Evolutionary conservation across 2,888 invertebrate species (phyloP), one percentile per base, ranked within the genome.

Genomic region (Pemphredon lugubris): DNA sequence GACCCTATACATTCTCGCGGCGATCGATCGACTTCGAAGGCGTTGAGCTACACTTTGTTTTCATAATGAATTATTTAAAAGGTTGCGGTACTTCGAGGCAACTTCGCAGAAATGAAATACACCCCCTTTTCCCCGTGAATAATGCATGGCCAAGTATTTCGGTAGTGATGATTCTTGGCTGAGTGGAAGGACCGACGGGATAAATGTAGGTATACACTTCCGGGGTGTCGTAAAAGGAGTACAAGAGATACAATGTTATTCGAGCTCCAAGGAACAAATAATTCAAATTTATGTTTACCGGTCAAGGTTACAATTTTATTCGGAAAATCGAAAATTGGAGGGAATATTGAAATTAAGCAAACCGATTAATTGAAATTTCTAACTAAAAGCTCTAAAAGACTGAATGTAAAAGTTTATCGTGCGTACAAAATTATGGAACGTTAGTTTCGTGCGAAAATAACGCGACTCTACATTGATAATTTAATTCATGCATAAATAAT

Each of bases 21-120:
- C 7, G 40, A 65, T 69, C 68, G 66, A 78, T 78, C 54, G 42
- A 30, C 59, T 44, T 55, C 48, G 37, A 14, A 18, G 23, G 20
- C 55, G 30, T 39, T 20, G 40, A 39, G 13, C 34, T 18, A 18
- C 40, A 50, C 44, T 58, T 73, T 73, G 64, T 75, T 70, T 75
- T 67, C 44, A 58, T 53, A 70, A 75, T 75, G 73, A 75, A 78
- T 78, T 73, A 75, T 73, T 73, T 58, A 79, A 79, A 73, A 61
- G 64, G 45, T 39, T 23, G 47, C 68, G 45, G 50, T 47, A 67
- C 70, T 58, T 78, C 14, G 23, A 13, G 48, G 42, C 57, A 47
- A 40, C 70, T 64, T 59, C 30, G 55, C 54, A 57, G 51, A 73
- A 73, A 66, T 68, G 65, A 75, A 65, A 72, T 63, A 73, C 60